Base-by-base conservation (phyloP, 1,140 invertebrate genomes). In the Globodera rostochiensis region DNA sequence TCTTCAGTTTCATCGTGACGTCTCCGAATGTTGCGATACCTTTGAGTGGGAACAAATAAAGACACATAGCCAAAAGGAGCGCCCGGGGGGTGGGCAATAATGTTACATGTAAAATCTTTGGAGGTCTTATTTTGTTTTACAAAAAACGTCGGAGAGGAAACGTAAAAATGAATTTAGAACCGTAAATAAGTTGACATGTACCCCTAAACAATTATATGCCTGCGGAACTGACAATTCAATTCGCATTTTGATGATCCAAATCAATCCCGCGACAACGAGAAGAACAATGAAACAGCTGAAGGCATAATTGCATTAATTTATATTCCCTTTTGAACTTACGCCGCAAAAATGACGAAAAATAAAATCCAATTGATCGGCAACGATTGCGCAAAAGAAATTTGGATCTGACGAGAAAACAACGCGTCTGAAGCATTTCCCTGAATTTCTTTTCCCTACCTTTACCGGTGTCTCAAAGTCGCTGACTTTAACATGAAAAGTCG, bases 321-420 rank as follows among this genome's bases (percentile, higher is more conserved):
- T 47, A 70, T 36, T 3, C 15, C 67, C 76, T 25, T 53, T 70
- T 71, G 50, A 70, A 77, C 85, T 81, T 88, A 88, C 86, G 89
- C 87, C 47, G 88, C 88, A 83, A 89, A 89, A 49, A 90, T 89
- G n/a, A 89, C 89, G 71, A 89, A 89, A 73, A 89, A 89, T 5
- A 90, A 82, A 7, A 89, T 86, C 88, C 88, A 89, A 82, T 89
- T 90, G 75, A 89, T 89, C 4, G 89, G 89, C 67, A 87, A 87
- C 7, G 89, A 87, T 78, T 89, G 88, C 13, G 88, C 88, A 82
- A 89, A 89, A n/a, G 89, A 90, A 50, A 89, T 89, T 74, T 89
- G 81, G 73, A 89, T 69, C 73, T 60, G 66, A 70, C 70, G 21
- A 66, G n/a, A 45, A 69, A 21, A 60, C 9, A 8, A 9, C 11